Evolutionary conservation across 2,113 vertebrate species (phyloP), one percentile per base, ranked within the genome.

Genomic region (Haplochromis burtoni): DNA sequence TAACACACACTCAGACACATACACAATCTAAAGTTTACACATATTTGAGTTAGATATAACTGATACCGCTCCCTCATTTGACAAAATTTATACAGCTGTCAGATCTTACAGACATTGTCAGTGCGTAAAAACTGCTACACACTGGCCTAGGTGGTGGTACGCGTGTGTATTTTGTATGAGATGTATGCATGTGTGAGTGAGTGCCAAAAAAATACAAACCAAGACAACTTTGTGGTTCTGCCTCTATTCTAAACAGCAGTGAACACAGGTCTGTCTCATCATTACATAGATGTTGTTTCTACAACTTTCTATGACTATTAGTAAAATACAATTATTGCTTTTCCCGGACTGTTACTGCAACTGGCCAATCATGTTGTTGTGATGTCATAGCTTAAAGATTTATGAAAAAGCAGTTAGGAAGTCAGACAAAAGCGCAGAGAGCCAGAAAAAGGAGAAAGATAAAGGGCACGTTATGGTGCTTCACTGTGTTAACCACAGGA

Each of bases 1-100:
- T 42, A 53, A 84, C 49, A 31, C 73, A 80, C 8, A 87, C 14
- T 57, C 19, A 80, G 16, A 53, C 26, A 84, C 61, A 68, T 29
- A 82, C 51, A 81, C 16, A 81, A 21, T 47, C 35, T 71, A 45
- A 87, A 66, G 87, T 93, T 94, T 90, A 90, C 91, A 84, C 33
- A 45, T 55, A 47, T 35, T 76, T 88, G 31, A 61, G 80, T 83
- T 81, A 57, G 59, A 82, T 80, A 38, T 79, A 87, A 59, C 63
- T 79, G 51, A 92, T 83, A 88, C 82, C 24, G 51, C 81, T 87
- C 29, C 29, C 11, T 82, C 38, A 53, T 73, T 76, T 86, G 6
- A 10, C 45, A 80, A n/a, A 8, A 38, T 73, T 5, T 35, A 82
- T 63, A 86, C 54, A 10, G 45, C 33, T 33, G 63, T 86, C 42